A percentile compares a stretch with the other conserved stretches of the same genome.
Conservation (phyloP, 2,888 invertebrate species). For the Yponomeuta sedellus region DNA sequence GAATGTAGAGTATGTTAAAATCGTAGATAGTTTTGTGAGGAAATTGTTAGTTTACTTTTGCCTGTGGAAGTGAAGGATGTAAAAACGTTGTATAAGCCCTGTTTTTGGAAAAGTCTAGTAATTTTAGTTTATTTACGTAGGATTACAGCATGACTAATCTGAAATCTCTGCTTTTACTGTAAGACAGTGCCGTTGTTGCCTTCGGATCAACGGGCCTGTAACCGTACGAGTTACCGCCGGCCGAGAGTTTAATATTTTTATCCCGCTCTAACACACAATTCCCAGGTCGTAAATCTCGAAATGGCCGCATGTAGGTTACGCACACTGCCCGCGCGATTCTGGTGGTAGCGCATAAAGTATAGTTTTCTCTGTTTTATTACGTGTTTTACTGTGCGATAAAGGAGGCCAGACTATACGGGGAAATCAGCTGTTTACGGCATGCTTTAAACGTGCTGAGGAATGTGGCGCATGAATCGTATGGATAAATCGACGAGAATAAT, state of each 20-base stretch:
- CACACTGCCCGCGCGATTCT: slow-evolving; percentile 71
- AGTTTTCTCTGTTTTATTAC: slow-evolving; percentile 76
- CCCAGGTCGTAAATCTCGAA: slow-evolving; percentile 78
- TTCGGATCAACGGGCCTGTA: slow-evolving; percentile 58
- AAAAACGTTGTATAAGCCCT: neutral
- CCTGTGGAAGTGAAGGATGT: neutral
- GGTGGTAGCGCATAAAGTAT: slow-evolving; percentile 72
- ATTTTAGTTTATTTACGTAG: slow-evolving; percentile 2
- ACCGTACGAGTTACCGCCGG: slow-evolving; percentile 58
- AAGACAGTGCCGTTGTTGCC: slow-evolving; percentile 49
- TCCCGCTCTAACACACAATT: slow-evolving; percentile 75
- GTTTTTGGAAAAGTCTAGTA: neutral
- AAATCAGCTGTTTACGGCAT: slow-evolving; percentile 76
- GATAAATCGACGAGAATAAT: slow-evolving; percentile 40
- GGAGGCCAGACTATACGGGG: slow-evolving; percentile 68
- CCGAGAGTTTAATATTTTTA: slow-evolving; percentile 69
- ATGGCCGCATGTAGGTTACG: slow-evolving; percentile 78
- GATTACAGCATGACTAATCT: slow-evolving; percentile 24
- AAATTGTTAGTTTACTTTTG: neutral
- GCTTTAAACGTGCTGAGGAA: slow-evolving; percentile 75
- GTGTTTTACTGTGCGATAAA: slow-evolving; percentile 69
- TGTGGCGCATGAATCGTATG: slow-evolving; percentile 71
- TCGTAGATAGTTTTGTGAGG: slow-evolving; percentile 35
- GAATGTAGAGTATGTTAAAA: slow-evolving; percentile 25
- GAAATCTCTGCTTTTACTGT: slow-evolving; percentile 43